A percentile compares a stretch with the other conserved stretches of the same genome.
Evolutionary conservation across 2,797 vertebrate genomes (phyloP).

Genomic region (Falco concolor): DNA sequence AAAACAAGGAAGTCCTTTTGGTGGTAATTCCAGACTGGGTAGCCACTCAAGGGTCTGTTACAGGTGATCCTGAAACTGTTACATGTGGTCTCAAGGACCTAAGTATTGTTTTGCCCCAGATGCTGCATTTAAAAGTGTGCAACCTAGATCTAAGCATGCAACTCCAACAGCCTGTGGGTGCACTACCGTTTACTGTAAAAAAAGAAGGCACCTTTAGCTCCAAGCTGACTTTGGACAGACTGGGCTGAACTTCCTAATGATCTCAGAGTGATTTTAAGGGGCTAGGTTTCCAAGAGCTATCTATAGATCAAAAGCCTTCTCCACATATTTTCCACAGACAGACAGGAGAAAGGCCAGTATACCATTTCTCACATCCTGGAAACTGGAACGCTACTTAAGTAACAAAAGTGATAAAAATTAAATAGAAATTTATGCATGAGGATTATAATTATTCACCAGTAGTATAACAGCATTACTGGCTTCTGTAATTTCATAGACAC

Average conservation of each 20-base stretch:
- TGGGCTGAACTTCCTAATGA: background rate
- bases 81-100: rapidly evolving
- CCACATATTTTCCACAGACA: conserved; percentile 1
- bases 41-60: rapidly evolving
- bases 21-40: background rate
- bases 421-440: background rate
- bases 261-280: background rate
- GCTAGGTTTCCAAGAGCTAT: conserved; percentile 24
- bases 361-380: background rate
- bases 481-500: background rate
- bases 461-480: background rate
- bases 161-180: background rate
- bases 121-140: background rate
- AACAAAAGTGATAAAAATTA: background rate
- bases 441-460: background rate
- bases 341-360: background rate
- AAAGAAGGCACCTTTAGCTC: background rate
- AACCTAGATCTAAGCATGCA: background rate
- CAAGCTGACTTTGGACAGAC: background rate
- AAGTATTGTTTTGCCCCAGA: background rate
- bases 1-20: background rate
- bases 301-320: conserved; percentile 33
- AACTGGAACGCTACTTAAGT: background rate
- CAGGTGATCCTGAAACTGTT: background rate
- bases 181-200: background rate